A percentile compares a stretch with the other conserved stretches of the same genome.
phyloP scores from a whole-genome alignment of 1,140 invertebrate genomes.

The Cheumatopsyche charites region DNA sequence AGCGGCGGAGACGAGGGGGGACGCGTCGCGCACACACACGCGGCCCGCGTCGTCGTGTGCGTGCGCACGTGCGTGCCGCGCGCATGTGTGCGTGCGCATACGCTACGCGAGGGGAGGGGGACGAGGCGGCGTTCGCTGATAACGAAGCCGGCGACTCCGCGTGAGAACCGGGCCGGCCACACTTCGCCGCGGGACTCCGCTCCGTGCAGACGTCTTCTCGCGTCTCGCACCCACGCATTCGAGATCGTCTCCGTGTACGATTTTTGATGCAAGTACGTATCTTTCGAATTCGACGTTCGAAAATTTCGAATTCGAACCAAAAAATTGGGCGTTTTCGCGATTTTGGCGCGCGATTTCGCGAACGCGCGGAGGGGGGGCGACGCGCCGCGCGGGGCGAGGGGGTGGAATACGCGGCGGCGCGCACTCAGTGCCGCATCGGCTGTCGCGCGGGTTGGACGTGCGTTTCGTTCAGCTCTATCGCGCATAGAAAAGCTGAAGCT shows the following conservation, averaged over 20 bases:
- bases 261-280: not conserved
- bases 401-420: not conserved
- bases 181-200: not conserved
- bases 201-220: not conserved
- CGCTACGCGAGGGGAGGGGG: not conserved
- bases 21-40: not conserved
- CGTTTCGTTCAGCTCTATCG: not conserved
- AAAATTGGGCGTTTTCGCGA: not conserved
- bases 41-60: not conserved
- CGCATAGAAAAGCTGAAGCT: too few species aligned
- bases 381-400: not conserved
- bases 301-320: not conserved
- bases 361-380: not conserved
- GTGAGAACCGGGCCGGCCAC: conserved; percentile 12
- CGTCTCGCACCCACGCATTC: not conserved
- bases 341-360: conserved; percentile 15
- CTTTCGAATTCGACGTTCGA: not conserved
- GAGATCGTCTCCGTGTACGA: not conserved
- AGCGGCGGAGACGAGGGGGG: not conserved
- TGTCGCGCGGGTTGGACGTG: conserved; percentile 1
- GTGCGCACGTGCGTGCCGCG: not conserved
- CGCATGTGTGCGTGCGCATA: not conserved
- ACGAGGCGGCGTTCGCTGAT: not conserved
- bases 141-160: conserved; percentile 9
- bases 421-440: conserved; percentile 25